Evolutionary conservation across 2,888 invertebrate genomes (phyloP).

Genomic region (Harpalus rufipes): DNA sequence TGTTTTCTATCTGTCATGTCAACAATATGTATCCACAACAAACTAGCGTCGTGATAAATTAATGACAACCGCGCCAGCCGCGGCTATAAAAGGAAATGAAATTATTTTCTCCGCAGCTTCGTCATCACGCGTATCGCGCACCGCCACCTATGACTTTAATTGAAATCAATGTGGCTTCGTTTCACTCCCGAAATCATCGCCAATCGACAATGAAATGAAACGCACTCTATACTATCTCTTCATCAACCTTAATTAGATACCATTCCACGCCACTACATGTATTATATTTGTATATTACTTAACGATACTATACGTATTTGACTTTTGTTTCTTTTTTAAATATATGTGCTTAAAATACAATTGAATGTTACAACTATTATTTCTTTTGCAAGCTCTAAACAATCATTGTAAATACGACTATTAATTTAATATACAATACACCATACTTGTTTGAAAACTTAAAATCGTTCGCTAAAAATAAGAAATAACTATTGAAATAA

Average conservation of each 20-base stretch:
- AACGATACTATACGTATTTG: too few species aligned
- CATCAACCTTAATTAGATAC: not conserved
- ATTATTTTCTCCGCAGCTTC: constrained; percentile 71
- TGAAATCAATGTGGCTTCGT: constrained; percentile 53
- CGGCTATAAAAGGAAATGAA: constrained; percentile 74
- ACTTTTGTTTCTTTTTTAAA: too few species aligned
- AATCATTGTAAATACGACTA: too few species aligned
- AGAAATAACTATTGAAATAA: too few species aligned
- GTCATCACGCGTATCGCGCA: constrained; percentile 26
- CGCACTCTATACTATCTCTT: not conserved
- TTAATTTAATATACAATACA: too few species aligned
- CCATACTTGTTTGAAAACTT: too few species aligned
- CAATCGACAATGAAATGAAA: constrained; percentile 20
- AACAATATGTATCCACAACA: constrained; percentile 73
- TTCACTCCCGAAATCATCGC: constrained; percentile 34
- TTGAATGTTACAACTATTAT: too few species aligned
- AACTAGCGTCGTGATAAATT: constrained; percentile 74
- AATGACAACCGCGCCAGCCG: constrained; percentile 73
- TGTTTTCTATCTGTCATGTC: constrained; percentile 74
- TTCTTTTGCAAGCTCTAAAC: too few species aligned
- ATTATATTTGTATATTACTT: too few species aligned
- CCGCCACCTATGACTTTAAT: constrained; percentile 50
- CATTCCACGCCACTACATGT: not conserved
- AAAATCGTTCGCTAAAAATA: too few species aligned
- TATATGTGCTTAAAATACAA: too few species aligned